Percentiles rank a stretch among this genome's conserved stretches.
phyloP scores from a whole-genome alignment of 2,113 vertebrate genomes.

The Nibea coibor region DNA sequence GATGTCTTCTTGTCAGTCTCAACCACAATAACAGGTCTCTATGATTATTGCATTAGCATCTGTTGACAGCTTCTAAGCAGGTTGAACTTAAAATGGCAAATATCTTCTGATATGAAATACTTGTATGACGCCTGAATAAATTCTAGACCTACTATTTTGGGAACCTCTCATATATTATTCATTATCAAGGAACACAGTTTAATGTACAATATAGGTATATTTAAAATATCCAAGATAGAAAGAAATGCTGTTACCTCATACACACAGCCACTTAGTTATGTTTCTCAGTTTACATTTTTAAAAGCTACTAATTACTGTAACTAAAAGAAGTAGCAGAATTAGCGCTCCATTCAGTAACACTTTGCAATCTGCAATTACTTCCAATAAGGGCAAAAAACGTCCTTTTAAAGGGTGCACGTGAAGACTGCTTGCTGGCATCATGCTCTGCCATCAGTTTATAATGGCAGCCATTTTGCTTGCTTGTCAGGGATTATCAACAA shows the following conservation, averaged over 20 bases:
- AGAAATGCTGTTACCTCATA: background rate
- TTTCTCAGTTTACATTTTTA: conserved; percentile 11
- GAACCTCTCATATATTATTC: background rate
- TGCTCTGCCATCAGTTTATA: conserved; percentile 50
- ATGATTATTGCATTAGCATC: background rate
- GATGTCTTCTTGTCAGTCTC: background rate
- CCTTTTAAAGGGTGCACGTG: conserved; percentile 14
- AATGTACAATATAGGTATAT: background rate
- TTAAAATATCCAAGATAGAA: background rate
- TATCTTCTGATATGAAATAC: background rate
- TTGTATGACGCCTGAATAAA: background rate
- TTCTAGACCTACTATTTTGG: background rate
- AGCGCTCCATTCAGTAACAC: conserved; percentile 21
- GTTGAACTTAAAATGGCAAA: background rate
- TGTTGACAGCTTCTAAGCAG: background rate
- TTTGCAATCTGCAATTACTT: conserved; percentile 45
- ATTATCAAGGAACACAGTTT: background rate
- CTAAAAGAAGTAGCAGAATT: conserved; percentile 24
- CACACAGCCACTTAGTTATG: background rate
- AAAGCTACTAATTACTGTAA: conserved; percentile 22
- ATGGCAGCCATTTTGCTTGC: conserved; percentile 51
- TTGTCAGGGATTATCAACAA: conserved; percentile 45
- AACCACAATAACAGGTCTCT: background rate
- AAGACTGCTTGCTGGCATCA: conserved; percentile 24
- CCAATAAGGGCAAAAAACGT: conserved; percentile 4